These are phyloP conservation scores for Drosophila serrata DNA, from an alignment of 1,140 invertebrate species.

Conservation along the genomic window DNA sequence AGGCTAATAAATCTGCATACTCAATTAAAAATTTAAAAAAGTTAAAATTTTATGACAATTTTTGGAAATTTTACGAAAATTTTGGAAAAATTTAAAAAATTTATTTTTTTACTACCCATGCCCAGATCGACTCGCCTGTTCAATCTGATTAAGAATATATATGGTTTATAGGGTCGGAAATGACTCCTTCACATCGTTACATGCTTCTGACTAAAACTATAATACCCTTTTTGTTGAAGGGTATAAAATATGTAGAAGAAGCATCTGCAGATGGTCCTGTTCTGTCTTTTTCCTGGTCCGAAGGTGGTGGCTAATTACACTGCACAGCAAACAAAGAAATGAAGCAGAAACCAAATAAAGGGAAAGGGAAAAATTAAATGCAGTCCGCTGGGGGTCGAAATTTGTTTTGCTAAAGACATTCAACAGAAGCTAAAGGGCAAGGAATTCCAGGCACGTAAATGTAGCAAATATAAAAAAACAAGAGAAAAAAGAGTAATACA, in stretches of 20 bases:
- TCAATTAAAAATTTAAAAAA: too few species aligned
- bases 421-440: conserved; percentile 43
- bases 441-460: conserved; percentile 66
- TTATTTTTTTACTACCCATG: too few species aligned
- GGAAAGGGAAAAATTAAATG: conserved; percentile 35
- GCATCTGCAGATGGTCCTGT: conserved; percentile 43
- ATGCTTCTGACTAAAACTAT: too few species aligned
- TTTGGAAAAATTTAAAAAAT: too few species aligned
- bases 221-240: too few species aligned
- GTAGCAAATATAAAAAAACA: conserved; percentile 19
- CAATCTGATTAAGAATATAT: too few species aligned
- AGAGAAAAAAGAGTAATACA: conserved; percentile 42
- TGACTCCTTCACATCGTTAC: too few species aligned
- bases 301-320: conserved; percentile 72
- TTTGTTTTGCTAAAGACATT: conserved; percentile 64
- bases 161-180: too few species aligned
- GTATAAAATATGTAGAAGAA: conserved; percentile 7
- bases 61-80: too few species aligned
- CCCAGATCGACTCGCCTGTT: too few species aligned
- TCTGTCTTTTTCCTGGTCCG: conserved; percentile 47
- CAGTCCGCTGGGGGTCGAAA: conserved; percentile 38
- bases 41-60: too few species aligned
- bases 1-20: too few species aligned
- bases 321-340: conserved; percentile 60
- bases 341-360: conserved; percentile 29